Evolutionary conservation across 1,140 invertebrate genomes (phyloP).

Genomic region (Holotrichia oblita): DNA sequence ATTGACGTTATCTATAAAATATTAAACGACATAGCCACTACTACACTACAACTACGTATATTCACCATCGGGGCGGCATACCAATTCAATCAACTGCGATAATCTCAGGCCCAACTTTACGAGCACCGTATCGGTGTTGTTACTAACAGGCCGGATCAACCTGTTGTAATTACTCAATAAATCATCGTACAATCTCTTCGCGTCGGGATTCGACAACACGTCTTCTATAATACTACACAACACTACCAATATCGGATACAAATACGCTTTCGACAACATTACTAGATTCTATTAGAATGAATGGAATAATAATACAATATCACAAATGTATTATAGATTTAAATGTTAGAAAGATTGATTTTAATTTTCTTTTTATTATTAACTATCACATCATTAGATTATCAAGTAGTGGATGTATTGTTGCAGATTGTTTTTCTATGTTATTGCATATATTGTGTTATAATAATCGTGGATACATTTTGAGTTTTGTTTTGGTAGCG

Average conservation of each 20-base stretch:
- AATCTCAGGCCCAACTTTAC: slow-evolving; percentile 92
- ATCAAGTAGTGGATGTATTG: neutral
- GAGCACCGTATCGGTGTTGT: slow-evolving; percentile 92
- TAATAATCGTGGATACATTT: slow-evolving; percentile 10
- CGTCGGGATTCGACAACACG: slow-evolving; percentile 77
- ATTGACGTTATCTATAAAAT: neutral
- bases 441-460: neutral
- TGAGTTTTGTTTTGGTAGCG: slow-evolving; percentile 16
- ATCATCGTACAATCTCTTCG: slow-evolving; percentile 93
- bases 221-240: slow-evolving; percentile 34
- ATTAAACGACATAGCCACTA: neutral
- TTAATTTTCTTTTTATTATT: neutral
- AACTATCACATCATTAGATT: slow-evolving; percentile 37
- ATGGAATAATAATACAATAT: neutral
- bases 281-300: neutral
- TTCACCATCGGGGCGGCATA: slow-evolving; percentile 64
- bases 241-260: slow-evolving; percentile 24
- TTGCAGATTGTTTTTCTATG: neutral
- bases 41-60: neutral
- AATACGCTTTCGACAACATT: slow-evolving; percentile 22
- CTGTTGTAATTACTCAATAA: slow-evolving; percentile 96
- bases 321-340: neutral
- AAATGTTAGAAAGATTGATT: slow-evolving; percentile 5
- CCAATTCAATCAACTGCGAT: slow-evolving; percentile 95
- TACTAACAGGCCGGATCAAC: slow-evolving; percentile 90